Evolutionary conservation across 1,140 invertebrate genomes (phyloP), one percentile per base, ranked within the genome.

Genomic region (Notospermus geniculatus): DNA sequence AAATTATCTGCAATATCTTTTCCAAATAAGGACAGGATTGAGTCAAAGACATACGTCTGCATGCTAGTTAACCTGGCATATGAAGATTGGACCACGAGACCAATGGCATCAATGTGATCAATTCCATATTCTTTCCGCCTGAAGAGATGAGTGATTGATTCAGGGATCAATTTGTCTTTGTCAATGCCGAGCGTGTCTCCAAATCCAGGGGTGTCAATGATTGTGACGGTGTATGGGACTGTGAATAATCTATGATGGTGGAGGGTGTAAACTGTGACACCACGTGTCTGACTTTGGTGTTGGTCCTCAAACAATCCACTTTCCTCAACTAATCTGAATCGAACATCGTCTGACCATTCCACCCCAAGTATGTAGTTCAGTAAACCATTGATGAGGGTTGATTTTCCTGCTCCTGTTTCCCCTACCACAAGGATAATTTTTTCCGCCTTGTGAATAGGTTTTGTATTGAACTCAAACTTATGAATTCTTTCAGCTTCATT

Each of bases 1-100:
- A 72, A 68, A 53, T 72, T 72, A 9, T 62, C 50, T 57, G 57
- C 58, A 28, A 72, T 65, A 28, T 73, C 68, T 50, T 70, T 65
- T 2, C 71, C 71, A 60, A 73, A 73, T 17, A 73, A 46, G 19
- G 68, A 68, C 36, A 73, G 32, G 29, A 72, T 63, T 11, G 61
- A 43, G 29, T 72, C 53, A 45, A 70, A 70, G 15, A 71, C 64
- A 60, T 73, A 73, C 30, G 30, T 64, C 53, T 63, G 60, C 2
- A 11, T 36, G 0, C 60, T 4, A 9, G 23, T 36, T 7, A 62
- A 29, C 15, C 61, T 36, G 27, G 41, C 23, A 19, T 5, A 9
- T 22, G 60, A 22, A 17, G 36, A 52, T 23, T 29, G 59, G n/a
- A 45, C 60, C n/a, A 62, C 61, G 29, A 62, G 7, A n/a, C 61